Evolutionary conservation across 1,140 invertebrate genomes (phyloP).

Genomic region (Ceratina calcarata): DNA sequence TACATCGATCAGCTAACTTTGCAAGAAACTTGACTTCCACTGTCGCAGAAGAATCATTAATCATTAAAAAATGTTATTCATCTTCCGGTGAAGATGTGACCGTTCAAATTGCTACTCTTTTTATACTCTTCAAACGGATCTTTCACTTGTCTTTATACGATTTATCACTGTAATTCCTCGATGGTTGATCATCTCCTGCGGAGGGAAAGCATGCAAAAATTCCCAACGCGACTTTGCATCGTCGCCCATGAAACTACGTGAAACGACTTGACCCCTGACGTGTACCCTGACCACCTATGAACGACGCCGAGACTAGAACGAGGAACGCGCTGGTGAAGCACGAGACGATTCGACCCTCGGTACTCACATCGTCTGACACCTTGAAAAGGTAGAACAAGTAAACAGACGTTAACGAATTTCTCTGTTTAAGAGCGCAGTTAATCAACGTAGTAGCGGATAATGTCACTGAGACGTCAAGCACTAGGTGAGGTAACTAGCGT

Average conservation of each 20-base stretch:
- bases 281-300: not conserved
- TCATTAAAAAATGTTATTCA: too few species aligned
- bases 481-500: too few species aligned
- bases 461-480: too few species aligned
- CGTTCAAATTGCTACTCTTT: too few species aligned
- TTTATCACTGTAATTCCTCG: too few species aligned
- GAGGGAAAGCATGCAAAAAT: slow-evolving; percentile 21
- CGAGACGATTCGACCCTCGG: not conserved
- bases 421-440: not conserved
- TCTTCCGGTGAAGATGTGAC: too few species aligned
- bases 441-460: not conserved
- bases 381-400: slow-evolving; percentile 29
- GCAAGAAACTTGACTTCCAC: too few species aligned
- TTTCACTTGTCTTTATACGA: too few species aligned
- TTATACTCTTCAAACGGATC: too few species aligned
- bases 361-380: slow-evolving; percentile 8
- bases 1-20: too few species aligned
- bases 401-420: not conserved
- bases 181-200: too few species aligned
- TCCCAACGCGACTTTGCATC: not conserved
- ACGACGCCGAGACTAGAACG: not conserved
- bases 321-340: not conserved
- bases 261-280: not conserved
- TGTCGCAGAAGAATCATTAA: too few species aligned
- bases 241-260: not conserved